Conservation (phyloP, 2,797 vertebrate genomes). For the Peromyscus nudipes region DNA sequence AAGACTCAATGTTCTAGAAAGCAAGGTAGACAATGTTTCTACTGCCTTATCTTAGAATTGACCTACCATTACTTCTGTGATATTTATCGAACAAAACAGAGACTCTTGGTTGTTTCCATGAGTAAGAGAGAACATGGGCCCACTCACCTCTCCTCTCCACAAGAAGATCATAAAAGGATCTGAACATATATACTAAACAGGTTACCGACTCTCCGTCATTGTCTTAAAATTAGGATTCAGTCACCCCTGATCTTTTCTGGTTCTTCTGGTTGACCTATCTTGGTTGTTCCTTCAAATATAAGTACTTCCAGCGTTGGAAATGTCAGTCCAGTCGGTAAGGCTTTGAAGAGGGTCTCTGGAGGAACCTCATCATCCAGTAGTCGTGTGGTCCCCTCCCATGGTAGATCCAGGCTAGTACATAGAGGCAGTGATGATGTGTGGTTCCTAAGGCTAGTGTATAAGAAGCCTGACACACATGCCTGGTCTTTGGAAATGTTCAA, state of each 20-base stretch:
- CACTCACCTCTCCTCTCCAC: not conserved
- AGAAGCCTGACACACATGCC: not conserved
- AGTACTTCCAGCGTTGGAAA: not conserved
- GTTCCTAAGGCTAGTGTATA: not conserved
- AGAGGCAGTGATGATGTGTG: not conserved
- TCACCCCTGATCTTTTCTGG: not conserved
- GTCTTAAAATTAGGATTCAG: not conserved
- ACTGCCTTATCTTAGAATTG: not conserved
- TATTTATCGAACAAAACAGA: not conserved
- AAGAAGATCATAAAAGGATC: not conserved
- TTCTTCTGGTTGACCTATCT: not conserved
- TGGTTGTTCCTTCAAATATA: not conserved
- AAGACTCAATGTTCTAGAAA: not conserved
- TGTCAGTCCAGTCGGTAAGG: not conserved
- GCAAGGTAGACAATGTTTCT: not conserved
- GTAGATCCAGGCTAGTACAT: not conserved
- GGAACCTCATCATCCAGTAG: not conserved
- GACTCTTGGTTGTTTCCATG: not conserved
- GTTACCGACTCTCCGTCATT: not conserved
- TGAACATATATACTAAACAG: not conserved
- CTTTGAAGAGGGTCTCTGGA: not conserved
- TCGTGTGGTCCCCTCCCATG: not conserved
- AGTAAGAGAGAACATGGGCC: not conserved
- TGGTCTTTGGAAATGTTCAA: conserved; percentile 4
- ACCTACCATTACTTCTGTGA: not conserved